Evolutionary conservation across 2,113 vertebrate species (phyloP).

Genomic region (human (Homo sapiens)): GRCh38 chr3:192924501-192925000

Average conservation of each 20-base stretch:
- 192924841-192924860: background rate
- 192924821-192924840: background rate
- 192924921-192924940: constrained; percentile 7
- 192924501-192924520: background rate
- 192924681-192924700: too few relatives aligned
- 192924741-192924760: background rate
- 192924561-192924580: background rate
- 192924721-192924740: background rate
- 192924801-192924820: background rate
- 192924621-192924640: background rate
- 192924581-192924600: background rate
- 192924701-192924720: background rate
- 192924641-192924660: background rate
- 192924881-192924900: background rate
- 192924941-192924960: background rate
- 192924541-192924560: background rate
- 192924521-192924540: background rate
- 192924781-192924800: background rate
- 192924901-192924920: background rate
- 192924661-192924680: background rate
- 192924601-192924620: background rate
- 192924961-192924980: background rate
- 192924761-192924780: background rate
- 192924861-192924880: background rate
- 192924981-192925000: background rate